Conservation (phyloP, 2,113 vertebrate genomes). For the Potamarius usumacintae region DNA sequence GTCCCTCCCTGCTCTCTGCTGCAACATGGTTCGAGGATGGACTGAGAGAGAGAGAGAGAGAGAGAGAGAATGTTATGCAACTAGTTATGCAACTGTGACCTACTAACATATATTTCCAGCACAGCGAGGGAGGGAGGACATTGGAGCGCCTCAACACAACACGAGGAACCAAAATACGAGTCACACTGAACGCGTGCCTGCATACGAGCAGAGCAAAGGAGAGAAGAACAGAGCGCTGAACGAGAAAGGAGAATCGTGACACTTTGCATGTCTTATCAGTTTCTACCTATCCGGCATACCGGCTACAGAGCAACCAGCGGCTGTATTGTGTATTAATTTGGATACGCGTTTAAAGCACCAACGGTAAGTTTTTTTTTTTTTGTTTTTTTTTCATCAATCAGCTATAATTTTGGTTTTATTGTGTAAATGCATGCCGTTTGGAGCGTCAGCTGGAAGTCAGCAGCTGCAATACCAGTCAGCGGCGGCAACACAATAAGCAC, state of each 20-base stretch:
- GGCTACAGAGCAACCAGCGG: slow-evolving; percentile 23
- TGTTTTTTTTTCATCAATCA: background rate
- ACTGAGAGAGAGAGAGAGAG: slow-evolving; percentile 53
- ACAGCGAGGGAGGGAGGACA: slow-evolving; percentile 61
- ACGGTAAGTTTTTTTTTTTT: slow-evolving; percentile 19
- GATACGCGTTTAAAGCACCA: slow-evolving; percentile 33
- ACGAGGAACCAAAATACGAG: slow-evolving; percentile 63
- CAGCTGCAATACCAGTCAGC: background rate
- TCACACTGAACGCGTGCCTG: slow-evolving; percentile 60
- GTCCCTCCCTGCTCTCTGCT: slow-evolving; percentile 57
- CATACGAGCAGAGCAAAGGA: slow-evolving; percentile 48
- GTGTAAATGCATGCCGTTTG: background rate
- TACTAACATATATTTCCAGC: slow-evolving; percentile 81
- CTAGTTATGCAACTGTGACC: slow-evolving; percentile 84
- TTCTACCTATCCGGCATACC: background rate
- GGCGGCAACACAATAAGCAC: slow-evolving; percentile 10
- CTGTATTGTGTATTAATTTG: slow-evolving; percentile 10
- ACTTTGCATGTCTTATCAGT: slow-evolving; percentile 30
- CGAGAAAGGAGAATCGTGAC: slow-evolving; percentile 33
- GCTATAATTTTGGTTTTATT: background rate
- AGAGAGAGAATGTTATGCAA: slow-evolving; percentile 72
- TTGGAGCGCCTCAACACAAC: slow-evolving; percentile 67
- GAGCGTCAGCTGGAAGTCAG: slow-evolving; percentile 8
- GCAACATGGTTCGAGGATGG: slow-evolving; percentile 59
- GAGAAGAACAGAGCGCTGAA: slow-evolving; percentile 43